Evolutionary conservation across 2,888 invertebrate species (phyloP).

Genomic region (Parnassius apollo): DNA sequence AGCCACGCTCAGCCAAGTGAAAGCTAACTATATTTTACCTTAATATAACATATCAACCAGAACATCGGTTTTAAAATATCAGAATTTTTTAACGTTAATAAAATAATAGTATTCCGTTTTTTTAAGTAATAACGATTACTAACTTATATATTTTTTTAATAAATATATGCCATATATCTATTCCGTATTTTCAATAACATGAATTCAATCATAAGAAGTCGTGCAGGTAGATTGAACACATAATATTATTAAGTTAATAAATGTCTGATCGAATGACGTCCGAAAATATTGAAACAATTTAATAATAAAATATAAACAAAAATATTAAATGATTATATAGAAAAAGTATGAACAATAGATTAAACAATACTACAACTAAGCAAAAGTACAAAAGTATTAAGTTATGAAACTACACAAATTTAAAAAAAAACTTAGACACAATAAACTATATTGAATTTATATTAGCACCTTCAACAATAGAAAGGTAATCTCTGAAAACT

Average conservation of each 20-base stretch:
- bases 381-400: too few species aligned
- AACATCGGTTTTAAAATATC: constrained; percentile 14
- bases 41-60: constrained; percentile 17
- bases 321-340: background rate
- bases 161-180: constrained; percentile 8
- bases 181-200: constrained; percentile 10
- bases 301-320: background rate
- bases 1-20: constrained; percentile 16
- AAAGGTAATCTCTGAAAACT: constrained; percentile 2
- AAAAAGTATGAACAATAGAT: background rate
- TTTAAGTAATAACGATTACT: constrained; percentile 7
- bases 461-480: constrained; percentile 11
- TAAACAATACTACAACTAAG: too few species aligned
- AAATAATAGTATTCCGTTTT: background rate
- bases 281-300: background rate
- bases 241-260: constrained; percentile 10
- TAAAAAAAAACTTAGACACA: too few species aligned
- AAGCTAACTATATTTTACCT: constrained; percentile 14
- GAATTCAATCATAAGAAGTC: constrained; percentile 10
- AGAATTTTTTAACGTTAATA: constrained; percentile 11
- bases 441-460: too few species aligned
- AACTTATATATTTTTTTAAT: constrained; percentile 10
- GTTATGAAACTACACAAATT: too few species aligned
- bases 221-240: constrained; percentile 22
- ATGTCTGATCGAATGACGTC: background rate